Evolutionary conservation across 2,888 invertebrate species (phyloP).

Genomic region (Phytoseiulus persimilis): DNA sequence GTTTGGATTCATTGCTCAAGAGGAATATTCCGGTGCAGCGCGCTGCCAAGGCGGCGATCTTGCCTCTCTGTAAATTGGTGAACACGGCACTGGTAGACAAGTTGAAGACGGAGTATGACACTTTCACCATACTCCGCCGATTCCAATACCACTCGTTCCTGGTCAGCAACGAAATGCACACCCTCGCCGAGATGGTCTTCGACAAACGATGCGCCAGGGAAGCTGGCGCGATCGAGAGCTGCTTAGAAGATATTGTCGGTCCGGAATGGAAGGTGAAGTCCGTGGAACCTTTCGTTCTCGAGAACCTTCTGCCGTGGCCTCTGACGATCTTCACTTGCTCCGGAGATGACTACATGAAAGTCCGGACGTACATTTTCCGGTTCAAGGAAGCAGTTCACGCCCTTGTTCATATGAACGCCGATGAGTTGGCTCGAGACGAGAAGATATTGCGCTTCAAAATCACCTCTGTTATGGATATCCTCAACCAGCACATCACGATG

Average conservation of each 20-base stretch:
- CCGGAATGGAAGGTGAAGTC: conserved; percentile 17
- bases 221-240: background rate
- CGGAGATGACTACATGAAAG: background rate
- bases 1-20: background rate
- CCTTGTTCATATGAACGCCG: conserved; percentile 20
- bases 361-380: conserved; percentile 20
- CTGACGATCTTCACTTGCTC: conserved; percentile 19
- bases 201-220: conserved; percentile 15
- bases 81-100: conserved; percentile 26
- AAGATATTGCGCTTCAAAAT: conserved; percentile 25
- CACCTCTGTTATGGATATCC: conserved; percentile 6
- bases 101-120: conserved; percentile 14
- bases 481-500: conserved; percentile 33
- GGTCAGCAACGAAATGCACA: conserved; percentile 23
- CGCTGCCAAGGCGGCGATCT: conserved; percentile 12
- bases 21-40: background rate
- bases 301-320: conserved; percentile 8
- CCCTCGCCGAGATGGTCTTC: conserved; percentile 1
- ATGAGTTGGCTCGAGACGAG: conserved; percentile 8
- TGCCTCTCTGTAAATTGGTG: conserved; percentile 32
- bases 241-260: conserved; percentile 22
- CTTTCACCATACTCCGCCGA: conserved; percentile 11
- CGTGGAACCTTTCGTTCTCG: conserved; percentile 11
- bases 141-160: conserved; percentile 27
- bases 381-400: conserved; percentile 20